These are phyloP conservation scores for Brachyhypopomus occidentalis DNA, from an alignment of 2,113 vertebrate genomes.

Conservation along the genomic window DNA sequence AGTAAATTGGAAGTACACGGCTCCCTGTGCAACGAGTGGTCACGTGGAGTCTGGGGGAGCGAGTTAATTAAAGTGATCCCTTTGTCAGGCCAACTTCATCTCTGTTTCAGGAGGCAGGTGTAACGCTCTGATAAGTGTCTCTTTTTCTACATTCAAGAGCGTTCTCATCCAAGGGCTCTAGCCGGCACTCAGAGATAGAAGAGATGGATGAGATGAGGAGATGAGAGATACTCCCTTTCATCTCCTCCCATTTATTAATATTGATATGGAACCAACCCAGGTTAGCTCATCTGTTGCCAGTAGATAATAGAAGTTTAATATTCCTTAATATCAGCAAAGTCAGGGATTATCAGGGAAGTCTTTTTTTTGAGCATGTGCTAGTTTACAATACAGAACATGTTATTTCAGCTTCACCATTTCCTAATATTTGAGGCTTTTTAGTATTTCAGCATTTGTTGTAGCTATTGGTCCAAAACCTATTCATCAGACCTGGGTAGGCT, in stretches of 20 bases:
- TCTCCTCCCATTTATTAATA: constrained; percentile 21
- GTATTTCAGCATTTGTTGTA: no score
- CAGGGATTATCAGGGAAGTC: not conserved
- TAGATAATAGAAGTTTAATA: constrained; percentile 26
- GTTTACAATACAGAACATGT: no score
- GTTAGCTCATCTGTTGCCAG: constrained; percentile 2
- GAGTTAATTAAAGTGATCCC: constrained; percentile 33
- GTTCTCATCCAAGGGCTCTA: constrained; percentile 1
- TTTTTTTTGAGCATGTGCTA: not conserved
- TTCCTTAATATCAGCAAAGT: constrained; percentile 3
- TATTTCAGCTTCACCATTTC: no score
- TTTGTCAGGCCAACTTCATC: not conserved
- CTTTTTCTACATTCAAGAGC: not conserved
- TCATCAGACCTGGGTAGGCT: no score
- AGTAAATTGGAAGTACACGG: not conserved
- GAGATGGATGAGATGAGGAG: constrained; percentile 8
- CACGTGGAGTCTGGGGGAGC: not conserved
- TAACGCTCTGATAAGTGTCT: not conserved
- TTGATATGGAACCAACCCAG: not conserved
- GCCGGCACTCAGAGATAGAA: not conserved
- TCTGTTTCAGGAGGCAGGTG: constrained; percentile 17
- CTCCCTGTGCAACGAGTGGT: no score
- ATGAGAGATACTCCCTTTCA: not conserved
- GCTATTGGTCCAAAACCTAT: no score
- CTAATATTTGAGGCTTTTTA: no score